Evolutionary conservation across 2,113 vertebrate genomes (phyloP).

Genomic region (Ptilonorhynchus violaceus): DNA sequence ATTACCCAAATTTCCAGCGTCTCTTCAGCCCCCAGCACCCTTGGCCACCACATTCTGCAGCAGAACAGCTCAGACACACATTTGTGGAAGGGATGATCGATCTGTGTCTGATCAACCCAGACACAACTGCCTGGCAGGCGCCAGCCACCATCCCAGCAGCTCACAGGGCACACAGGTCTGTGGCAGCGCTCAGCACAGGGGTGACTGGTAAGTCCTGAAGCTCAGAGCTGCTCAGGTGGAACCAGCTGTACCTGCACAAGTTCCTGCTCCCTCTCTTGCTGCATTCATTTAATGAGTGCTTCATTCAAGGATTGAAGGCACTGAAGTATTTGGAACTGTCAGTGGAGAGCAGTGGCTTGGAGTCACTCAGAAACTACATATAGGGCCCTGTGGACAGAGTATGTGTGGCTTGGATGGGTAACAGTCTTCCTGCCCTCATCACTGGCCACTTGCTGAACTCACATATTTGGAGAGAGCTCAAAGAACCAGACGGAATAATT

Average conservation of each 20-base stretch:
- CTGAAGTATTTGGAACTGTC: neutral
- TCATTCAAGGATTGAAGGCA: neutral
- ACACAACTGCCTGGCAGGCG: neutral
- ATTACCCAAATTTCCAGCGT: neutral
- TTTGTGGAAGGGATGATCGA: neutral
- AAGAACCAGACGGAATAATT: neutral
- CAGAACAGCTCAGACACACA: neutral
- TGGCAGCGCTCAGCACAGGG: neutral
- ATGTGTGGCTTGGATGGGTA: neutral
- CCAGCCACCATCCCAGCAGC: neutral
- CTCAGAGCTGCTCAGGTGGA: neutral
- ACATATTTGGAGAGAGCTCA: neutral
- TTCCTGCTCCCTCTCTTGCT: neutral
- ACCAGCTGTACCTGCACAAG: neutral
- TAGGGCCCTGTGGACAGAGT: neutral
- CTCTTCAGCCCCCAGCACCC: neutral
- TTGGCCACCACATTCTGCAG: neutral
- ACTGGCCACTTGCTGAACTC: neutral
- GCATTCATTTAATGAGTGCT: neutral
- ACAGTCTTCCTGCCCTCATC: neutral
- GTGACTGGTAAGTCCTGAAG: neutral
- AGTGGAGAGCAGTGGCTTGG: neutral
- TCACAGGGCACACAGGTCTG: fast-evolving
- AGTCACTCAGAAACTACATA: neutral
- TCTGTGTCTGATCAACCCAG: too few species aligned